phyloP scores from a whole-genome alignment of 2,888 invertebrate species.

The Stramonita haemastoma region DNA sequence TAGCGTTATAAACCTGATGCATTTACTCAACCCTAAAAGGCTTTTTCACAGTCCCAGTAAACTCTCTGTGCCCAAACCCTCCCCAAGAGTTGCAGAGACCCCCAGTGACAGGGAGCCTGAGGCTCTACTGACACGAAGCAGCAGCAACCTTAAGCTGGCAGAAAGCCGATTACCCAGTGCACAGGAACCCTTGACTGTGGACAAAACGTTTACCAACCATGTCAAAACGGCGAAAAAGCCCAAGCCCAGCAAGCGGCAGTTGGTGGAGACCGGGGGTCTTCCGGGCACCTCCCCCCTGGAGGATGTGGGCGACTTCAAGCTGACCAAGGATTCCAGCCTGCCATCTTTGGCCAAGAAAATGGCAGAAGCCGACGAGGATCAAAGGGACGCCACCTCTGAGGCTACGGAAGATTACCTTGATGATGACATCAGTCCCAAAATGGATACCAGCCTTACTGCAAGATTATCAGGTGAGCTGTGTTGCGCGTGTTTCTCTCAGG shows the following conservation, averaged over 20 bases:
- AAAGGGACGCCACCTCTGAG: conserved; percentile 47
- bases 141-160: neutral
- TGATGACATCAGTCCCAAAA: conserved; percentile 23
- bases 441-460: conserved; percentile 17
- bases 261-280: neutral
- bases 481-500: too few species aligned
- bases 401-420: conserved; percentile 33
- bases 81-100: neutral
- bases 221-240: conserved; percentile 20
- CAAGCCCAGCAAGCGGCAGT: conserved; percentile 34
- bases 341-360: conserved; percentile 48
- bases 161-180: neutral
- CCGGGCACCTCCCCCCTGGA: neutral
- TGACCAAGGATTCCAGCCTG: conserved; percentile 41
- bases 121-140: neutral
- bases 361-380: conserved; percentile 48
- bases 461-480: conserved; percentile 28
- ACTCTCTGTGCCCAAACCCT: neutral
- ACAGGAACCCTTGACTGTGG: neutral
- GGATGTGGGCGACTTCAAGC: conserved; percentile 32
- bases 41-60: conserved; percentile 30
- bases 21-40: conserved; percentile 55
- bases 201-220: conserved; percentile 29
- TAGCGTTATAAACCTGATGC: conserved; percentile 53
- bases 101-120: too few species aligned